Conservation (phyloP, 1,140 invertebrate species). For the Drosophila novamexicana region DNA sequence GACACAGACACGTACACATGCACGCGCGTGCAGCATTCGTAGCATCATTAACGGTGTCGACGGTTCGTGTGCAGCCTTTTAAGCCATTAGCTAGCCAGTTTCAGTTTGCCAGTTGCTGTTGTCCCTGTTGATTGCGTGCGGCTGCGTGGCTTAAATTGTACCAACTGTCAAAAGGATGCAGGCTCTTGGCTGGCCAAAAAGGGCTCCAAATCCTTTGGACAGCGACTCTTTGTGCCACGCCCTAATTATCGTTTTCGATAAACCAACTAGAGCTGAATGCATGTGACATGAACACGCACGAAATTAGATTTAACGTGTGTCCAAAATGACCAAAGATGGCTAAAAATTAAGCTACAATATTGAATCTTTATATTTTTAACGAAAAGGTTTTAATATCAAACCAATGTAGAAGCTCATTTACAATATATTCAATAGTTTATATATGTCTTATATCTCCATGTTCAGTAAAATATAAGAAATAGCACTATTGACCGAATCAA, state of each 20-base stretch:
- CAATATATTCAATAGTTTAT: no score
- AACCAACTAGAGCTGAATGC: neutral
- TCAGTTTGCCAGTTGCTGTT: constrained; percentile 19
- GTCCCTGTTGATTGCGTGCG: constrained; percentile 55
- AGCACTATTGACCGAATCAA: no score
- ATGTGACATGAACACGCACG: no score
- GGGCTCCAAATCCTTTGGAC: neutral
- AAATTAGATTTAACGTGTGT: no score
- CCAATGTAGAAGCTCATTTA: no score
- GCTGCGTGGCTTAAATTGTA: constrained; percentile 18
- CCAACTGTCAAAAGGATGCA: constrained; percentile 5
- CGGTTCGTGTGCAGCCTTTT: constrained; percentile 14
- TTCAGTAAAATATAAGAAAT: no score
- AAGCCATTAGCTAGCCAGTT: constrained; percentile 4
- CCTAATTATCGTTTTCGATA: constrained; percentile 30
- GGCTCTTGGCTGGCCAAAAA: neutral
- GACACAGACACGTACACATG: neutral
- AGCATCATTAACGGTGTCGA: constrained; percentile 45
- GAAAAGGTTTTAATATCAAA: no score
- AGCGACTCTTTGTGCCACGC: neutral
- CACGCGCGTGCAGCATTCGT: constrained; percentile 13
- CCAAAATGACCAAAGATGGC: no score
- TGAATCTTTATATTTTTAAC: no score
- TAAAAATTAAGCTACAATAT: no score
- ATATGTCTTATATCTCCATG: no score